phyloP scores from a whole-genome alignment of 2,113 vertebrate genomes.

The Sarotherodon lohbergeri region DNA sequence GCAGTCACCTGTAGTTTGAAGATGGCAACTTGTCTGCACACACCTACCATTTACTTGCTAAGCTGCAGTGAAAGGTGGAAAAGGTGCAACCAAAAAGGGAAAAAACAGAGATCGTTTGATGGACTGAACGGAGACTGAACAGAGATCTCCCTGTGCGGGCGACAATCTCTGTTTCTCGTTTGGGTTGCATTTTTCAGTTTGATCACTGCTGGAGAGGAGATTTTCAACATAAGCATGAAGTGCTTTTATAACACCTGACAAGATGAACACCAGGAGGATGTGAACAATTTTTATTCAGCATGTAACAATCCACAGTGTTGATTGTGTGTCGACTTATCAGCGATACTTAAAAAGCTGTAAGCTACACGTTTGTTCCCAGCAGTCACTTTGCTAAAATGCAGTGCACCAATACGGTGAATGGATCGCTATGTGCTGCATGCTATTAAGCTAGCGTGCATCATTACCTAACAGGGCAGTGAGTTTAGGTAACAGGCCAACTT shows the following conservation, averaged over 20 bases:
- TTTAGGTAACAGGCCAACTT: constrained; percentile 91
- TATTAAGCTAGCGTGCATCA: not conserved
- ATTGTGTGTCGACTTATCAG: not conserved
- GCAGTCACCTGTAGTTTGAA: not conserved
- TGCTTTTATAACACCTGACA: not conserved
- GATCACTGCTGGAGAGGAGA: not conserved
- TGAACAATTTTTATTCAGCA: not conserved
- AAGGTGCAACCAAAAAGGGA: not conserved
- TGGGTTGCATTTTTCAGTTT: not conserved
- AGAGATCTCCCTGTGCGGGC: not conserved
- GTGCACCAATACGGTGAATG: not conserved
- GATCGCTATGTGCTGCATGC: not conserved
- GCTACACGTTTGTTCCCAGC: not conserved
- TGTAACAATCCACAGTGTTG: not conserved
- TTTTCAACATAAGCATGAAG: not conserved
- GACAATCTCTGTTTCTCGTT: not conserved
- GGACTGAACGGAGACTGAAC: not conserved
- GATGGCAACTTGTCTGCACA: not conserved
- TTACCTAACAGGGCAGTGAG: constrained; percentile 87
- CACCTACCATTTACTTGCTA: not conserved
- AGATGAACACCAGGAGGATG: not conserved
- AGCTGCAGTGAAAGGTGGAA: not conserved
- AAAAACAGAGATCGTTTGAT: not conserved
- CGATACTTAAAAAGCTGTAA: not conserved
- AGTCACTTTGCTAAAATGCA: not conserved